A percentile compares a stretch with the other conserved stretches of the same genome.
Conservation (phyloP, 2,888 invertebrate genomes). For the Drosophila kambysellisi region DNA sequence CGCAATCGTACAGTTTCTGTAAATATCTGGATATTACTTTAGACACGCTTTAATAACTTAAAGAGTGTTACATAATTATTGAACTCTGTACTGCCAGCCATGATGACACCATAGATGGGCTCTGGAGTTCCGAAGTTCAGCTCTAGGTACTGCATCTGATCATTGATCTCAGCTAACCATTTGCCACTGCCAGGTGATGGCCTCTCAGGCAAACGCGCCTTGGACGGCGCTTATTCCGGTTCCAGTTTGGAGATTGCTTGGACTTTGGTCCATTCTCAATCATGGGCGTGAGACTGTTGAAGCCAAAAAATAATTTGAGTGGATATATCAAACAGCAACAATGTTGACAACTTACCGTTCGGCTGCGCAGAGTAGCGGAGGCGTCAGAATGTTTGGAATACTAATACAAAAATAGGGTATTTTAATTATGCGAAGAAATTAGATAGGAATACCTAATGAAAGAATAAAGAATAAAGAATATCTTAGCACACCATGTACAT, state of each 20-base stretch:
- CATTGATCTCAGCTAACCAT: conserved; percentile 89
- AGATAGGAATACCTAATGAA: too few relatives aligned
- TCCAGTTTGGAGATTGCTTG: conserved; percentile 87
- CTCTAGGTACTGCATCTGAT: conserved; percentile 90
- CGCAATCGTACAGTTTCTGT: conserved; percentile 85
- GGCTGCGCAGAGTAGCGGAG: too few relatives aligned
- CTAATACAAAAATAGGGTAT: too few relatives aligned
- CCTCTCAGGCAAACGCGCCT: conserved; percentile 86
- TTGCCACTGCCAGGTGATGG: conserved; percentile 85
- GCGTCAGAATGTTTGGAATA: too few relatives aligned
- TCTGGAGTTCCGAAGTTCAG: conserved; percentile 88
- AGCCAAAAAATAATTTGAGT: too few relatives aligned
- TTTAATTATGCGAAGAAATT: too few relatives aligned
- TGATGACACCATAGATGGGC: conserved; percentile 90
- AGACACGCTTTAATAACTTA: conserved; percentile 81
- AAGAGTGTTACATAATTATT: conserved; percentile 92
- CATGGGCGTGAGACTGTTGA: conserved; percentile 80
- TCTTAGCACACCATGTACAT: too few relatives aligned
- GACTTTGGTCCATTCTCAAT: conserved; percentile 86
- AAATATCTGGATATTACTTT: not conserved
- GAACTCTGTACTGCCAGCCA: conserved; percentile 89
- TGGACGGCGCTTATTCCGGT: conserved; percentile 86
- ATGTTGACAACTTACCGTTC: too few relatives aligned
- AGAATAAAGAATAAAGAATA: too few relatives aligned
- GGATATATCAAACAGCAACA: too few relatives aligned